phyloP scores from a whole-genome alignment of 2,888 invertebrate species.

The Rhopalosiphum nymphaeae region DNA sequence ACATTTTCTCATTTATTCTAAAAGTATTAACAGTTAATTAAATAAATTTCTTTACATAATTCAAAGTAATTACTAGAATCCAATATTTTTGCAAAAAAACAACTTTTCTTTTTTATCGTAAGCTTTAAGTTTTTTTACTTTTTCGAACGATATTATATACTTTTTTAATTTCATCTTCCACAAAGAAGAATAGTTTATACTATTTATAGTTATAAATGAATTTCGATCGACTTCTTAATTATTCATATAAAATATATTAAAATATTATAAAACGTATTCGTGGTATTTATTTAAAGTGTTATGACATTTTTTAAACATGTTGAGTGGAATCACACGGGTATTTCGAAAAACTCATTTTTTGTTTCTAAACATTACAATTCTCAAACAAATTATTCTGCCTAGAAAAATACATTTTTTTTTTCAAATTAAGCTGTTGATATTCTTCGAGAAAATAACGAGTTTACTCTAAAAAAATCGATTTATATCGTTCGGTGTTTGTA shows the following conservation, averaged over 20 bases:
- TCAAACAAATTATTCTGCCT: not conserved
- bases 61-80: no score
- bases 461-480: not conserved
- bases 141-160: not conserved
- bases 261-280: not conserved
- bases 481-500: not conserved
- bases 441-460: not conserved
- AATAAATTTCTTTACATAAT: not conserved
- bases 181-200: not conserved
- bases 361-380: not conserved
- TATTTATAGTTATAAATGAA: not conserved
- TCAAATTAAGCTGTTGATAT: no score
- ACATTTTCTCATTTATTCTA: not conserved
- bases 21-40: not conserved
- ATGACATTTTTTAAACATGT: not conserved
- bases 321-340: not conserved
- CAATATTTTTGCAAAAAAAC: no score
- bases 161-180: not conserved
- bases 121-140: not conserved
- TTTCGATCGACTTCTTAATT: not conserved
- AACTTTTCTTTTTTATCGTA: not conserved
- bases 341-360: not conserved
- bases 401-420: no score
- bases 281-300: not conserved
- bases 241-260: not conserved